These are phyloP conservation scores for Syngnathus typhle DNA, from an alignment of 2,113 vertebrate genomes.

Conservation along the genomic window DNA sequence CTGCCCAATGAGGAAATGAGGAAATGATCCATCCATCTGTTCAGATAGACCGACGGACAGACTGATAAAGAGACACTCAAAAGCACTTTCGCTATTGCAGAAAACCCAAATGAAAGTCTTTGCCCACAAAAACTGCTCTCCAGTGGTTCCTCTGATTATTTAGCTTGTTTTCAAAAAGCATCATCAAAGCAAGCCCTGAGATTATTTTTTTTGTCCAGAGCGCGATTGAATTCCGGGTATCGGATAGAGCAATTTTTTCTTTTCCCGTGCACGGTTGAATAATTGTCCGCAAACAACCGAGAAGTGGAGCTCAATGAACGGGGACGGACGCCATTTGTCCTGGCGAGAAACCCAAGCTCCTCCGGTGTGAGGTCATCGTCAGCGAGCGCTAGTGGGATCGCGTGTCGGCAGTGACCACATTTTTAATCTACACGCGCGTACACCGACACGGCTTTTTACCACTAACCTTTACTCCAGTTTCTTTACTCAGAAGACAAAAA, in stretches of 20 bases:
- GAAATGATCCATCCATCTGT: no score
- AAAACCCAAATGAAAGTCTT: not conserved
- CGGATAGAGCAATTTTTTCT: not conserved
- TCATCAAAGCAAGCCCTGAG: no score
- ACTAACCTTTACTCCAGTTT: not conserved
- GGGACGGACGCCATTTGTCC: conserved; percentile 31
- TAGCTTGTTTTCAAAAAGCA: not conserved
- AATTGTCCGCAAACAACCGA: not conserved
- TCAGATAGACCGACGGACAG: no score
- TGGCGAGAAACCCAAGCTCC: conserved; percentile 54
- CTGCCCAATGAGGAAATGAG: not conserved
- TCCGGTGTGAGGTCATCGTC: conserved; percentile 53
- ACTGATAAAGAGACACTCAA: no score
- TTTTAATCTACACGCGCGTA: conserved; percentile 50
- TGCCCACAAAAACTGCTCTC: no score
- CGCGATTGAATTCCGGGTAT: not conserved
- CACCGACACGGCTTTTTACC: not conserved
- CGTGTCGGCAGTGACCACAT: conserved; percentile 40
- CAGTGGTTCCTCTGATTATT: no score
- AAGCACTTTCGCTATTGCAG: no score
- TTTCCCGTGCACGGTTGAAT: not conserved
- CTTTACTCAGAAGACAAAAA: not conserved
- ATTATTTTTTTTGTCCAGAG: not conserved
- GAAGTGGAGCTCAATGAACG: conserved; percentile 22
- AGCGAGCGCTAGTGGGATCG: conserved; percentile 41